Conservation (phyloP, 2,888 invertebrate genomes). For the Eristalinus aeneus region DNA sequence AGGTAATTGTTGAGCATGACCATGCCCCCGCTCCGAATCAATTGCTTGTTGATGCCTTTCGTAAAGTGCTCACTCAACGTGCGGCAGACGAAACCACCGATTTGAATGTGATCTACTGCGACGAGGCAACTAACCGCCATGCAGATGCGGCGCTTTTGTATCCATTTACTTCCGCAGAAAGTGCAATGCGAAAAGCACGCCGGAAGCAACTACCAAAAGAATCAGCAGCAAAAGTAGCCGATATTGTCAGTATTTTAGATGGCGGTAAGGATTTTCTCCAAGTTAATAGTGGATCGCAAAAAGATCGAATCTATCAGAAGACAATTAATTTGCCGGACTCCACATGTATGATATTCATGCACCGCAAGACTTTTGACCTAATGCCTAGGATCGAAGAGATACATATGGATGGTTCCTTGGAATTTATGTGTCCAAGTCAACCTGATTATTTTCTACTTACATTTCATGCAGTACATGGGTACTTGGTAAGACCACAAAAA, state of each 20-base stretch:
- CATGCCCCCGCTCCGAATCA: conserved; percentile 73
- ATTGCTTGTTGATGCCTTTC: conserved; percentile 73
- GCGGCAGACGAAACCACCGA: conserved; percentile 72
- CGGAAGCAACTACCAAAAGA: conserved; percentile 73
- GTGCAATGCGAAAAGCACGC: conserved; percentile 74
- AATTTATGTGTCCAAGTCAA: conserved; percentile 69
- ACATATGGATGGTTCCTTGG: conserved; percentile 72
- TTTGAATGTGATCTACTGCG: conserved; percentile 73
- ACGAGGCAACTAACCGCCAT: conserved; percentile 73
- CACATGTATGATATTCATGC: conserved; percentile 73
- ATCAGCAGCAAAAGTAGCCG: conserved; percentile 70
- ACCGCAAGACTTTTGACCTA: conserved; percentile 72
- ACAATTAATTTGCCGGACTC: conserved; percentile 70
- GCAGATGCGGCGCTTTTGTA: conserved; percentile 74
- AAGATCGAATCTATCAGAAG: conserved; percentile 73
- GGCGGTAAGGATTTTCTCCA: conserved; percentile 72
- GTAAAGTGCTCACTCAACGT: conserved; percentile 73
- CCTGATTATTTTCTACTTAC: conserved; percentile 72
- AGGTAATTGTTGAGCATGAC: conserved; percentile 72
- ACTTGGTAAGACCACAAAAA: conserved; percentile 57
- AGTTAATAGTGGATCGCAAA: conserved; percentile 72
- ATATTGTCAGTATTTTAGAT: conserved; percentile 72
- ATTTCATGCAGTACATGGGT: conserved; percentile 72
- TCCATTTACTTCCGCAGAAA: conserved; percentile 73
- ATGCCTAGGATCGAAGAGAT: conserved; percentile 73